Evolutionary conservation across 1,140 invertebrate genomes (phyloP), one percentile per base, ranked within the genome.

Genomic region (Anastatus disparis): DNA sequence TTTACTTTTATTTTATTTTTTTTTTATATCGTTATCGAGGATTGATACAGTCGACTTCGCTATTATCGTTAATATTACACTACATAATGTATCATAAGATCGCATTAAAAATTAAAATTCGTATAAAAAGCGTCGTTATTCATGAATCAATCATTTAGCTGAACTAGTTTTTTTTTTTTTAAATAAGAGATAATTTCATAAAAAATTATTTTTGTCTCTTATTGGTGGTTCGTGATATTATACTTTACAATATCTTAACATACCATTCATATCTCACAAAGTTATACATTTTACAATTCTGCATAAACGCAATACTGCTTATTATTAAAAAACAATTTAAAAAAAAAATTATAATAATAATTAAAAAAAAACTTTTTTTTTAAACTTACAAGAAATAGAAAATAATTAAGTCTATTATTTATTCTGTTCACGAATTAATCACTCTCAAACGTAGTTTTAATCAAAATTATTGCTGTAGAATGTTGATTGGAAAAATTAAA

Each of bases 111-210:
- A 84, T 81, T 82, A 85, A 85, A 85, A 83, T 84, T 82, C 80
- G 84, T 85, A 85, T 85, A 85, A 85, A 85, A 85, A 85, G 84
- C 83, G 79, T 84, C 79, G 78, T 84, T 83, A 84, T 80, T 74
- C 56, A 40, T 62, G 46, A 73, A 52, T 40, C 26, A 70, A 44
- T 59, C 27, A 46, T 66, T 66, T 40, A 61, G 55, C 48, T 61
- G 29, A 73, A 31, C 50, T 66, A 65, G 38, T 29, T 56, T 67
- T 26, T 35, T 31, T 55, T 66, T 44, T 26, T 58, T 48, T n/a
- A 66, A 65, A 59, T 52, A 59, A 71, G 29, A 59, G 29, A 48
- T 58, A 26, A 65, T 29, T 64, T 20, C 8, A 52, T 70, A 55
- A 70, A 70, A 70, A 71, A 61, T 56, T 62, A 63, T 63, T 63